Base-by-base conservation (phyloP, 2,888 invertebrate species). In the Agrochola lota region DNA sequence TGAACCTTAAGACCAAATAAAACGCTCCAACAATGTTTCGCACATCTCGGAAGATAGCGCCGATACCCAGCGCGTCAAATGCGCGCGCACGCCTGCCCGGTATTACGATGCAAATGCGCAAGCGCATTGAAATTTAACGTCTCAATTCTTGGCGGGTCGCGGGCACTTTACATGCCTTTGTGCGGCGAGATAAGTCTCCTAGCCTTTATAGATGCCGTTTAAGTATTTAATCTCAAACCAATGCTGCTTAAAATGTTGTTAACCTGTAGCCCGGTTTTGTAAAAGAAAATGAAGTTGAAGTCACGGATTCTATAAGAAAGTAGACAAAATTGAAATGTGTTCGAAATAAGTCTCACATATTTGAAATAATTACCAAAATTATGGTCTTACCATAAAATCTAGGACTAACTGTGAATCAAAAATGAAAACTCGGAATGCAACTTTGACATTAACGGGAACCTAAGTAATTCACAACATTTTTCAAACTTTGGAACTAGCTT, bases 61-160 rank as follows among this genome's bases (percentile, higher is more conserved):
- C 77, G 49, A 78, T 77, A 80, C 49, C 23, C 73, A 66, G 82
- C 78, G 84, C 85, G 86, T 80, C 79, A 86, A 85, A 92, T 92
- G 91, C 90, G 83, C 84, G 86, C 89, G 87, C 91, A 90, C 91
- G 91, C 88, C 86, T 87, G 81, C 85, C 82, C 82, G 87, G 74
- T 85, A 92, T 94, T 92, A 91, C 84, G 91, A 93, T 93, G 90
- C 86, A 90, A 91, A 92, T 90, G 91, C 83, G 74, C 78, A 67
- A 72, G 88, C 85, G 86, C 90, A 90, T 89, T 91, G 90, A 90
- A 91, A 91, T 91, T 92, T 93, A 89, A 93, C 89, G 91, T 92
- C 92, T 94, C 92, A 93, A 93, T 94, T 88, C 85, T 88, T 86
- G 87, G 83, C 81, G 86, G 82, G 78, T 78, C 80, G 78, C 67